Evolutionary conservation across 2,888 invertebrate genomes (phyloP), one percentile per base, ranked within the genome.

Genomic region (Lacanobia oleracea): DNA sequence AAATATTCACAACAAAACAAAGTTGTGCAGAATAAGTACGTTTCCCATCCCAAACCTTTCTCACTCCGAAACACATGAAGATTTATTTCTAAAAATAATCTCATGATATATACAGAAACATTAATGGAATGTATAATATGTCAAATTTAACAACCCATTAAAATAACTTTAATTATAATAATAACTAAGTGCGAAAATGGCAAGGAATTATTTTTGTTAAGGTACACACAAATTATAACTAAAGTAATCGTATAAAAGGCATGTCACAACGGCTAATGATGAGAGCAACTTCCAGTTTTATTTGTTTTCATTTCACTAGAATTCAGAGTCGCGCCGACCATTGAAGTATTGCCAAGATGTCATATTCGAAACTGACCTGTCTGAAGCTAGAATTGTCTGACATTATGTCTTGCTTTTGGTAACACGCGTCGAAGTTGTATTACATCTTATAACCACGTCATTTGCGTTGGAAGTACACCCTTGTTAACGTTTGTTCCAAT

Each of bases 1-100:
- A 85, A 77, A 75, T 74, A 73, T 84, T 72, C 62, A 64, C 60
- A 79, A 82, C 74, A 63, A 83, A 81, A 71, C 64, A 77, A 54
- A 73, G 54, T 81, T 81, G 78, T 67, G 80, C 69, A 62, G 74
- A 80, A 81, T 87, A 88, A 89, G 88, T 89, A 90, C 88, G 67
- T 86, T 78, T 82, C 84, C 82, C 84, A 81, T 86, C 82, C 86
- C 82, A 86, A 88, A 86, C 69, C 74, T 67, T 82, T 75, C 70
- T 60, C 78, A 57, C 40, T 75, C 70, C 83, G 67, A 77, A 80
- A 82, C 75, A 72, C 63, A 73, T 80, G 72, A 63, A 72, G 64
- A 67, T 59, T 63, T 64, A 73, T 48, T 61, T 54, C 64, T 67
- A 76, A 72, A 82, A 72, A 82, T 75, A 78, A 72, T 79, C 43